Percentiles rank a stretch among this genome's conserved stretches.
Evolutionary conservation across 2,888 invertebrate genomes (phyloP).

Genomic region (Epicampocera succincta): DNA sequence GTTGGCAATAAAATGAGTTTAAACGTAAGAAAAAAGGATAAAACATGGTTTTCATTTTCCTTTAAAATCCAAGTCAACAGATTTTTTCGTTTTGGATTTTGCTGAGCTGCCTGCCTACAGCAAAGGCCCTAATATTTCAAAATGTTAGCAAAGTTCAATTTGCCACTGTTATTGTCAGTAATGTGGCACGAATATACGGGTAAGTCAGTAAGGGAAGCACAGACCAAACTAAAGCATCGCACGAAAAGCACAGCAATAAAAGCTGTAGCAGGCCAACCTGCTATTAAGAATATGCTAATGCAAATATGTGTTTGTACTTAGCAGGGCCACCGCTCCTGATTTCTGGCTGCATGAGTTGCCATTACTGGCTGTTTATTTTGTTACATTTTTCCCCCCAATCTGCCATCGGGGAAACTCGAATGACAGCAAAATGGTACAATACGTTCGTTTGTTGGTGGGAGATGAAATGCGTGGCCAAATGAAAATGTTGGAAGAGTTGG

Average conservation of each 20-base stretch:
- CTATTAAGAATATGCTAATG: constrained; percentile 34
- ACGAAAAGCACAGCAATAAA: constrained; percentile 17
- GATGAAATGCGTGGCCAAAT: background rate
- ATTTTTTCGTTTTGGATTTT: background rate
- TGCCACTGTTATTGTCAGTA: constrained; percentile 49
- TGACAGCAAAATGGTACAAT: constrained; percentile 27
- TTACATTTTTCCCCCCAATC: background rate
- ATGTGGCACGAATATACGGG: constrained; percentile 8
- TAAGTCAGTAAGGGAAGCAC: constrained; percentile 18
- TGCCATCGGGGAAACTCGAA: constrained; percentile 13
- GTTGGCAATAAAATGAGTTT: constrained; percentile 68
- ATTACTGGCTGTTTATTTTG: background rate
- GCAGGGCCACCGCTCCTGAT: background rate
- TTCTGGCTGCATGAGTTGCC: background rate
- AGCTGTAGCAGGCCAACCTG: constrained; percentile 4
- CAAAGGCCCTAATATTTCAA: constrained; percentile 58
- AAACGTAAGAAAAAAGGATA: constrained; percentile 33
- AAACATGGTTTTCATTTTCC: constrained; percentile 5
- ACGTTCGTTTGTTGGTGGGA: background rate
- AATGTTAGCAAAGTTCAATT: constrained; percentile 58
- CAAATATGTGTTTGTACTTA: background rate
- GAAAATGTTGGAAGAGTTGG: background rate
- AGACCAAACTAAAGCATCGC: background rate
- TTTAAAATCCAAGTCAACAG: constrained; percentile 15
- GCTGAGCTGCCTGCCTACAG: constrained; percentile 39